Evolutionary conservation across 2,888 invertebrate genomes (phyloP).

Genomic region (Escarpia spicata): DNA sequence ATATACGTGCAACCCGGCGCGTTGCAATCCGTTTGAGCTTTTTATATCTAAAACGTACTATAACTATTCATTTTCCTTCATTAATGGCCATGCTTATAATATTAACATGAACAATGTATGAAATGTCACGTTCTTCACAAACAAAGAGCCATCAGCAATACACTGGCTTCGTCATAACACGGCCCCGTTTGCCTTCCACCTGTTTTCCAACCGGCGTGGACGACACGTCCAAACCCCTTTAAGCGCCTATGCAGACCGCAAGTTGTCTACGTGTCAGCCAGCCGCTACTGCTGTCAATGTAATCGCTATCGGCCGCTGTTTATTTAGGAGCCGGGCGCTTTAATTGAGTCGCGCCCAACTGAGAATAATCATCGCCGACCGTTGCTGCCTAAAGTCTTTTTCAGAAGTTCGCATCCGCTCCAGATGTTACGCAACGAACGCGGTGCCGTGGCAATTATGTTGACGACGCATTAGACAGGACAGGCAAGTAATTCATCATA

Average conservation of each 20-base stretch:
- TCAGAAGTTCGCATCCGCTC: neutral
- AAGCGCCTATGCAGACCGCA: neutral
- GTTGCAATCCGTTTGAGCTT: neutral
- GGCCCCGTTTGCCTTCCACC: neutral
- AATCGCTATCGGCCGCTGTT: constrained; percentile 9
- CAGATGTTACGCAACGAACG: neutral
- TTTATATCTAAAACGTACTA: neutral
- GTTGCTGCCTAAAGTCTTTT: neutral
- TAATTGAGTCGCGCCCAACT: constrained; percentile 13
- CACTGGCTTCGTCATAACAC: neutral
- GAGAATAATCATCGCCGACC: constrained; percentile 5
- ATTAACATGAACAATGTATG: neutral
- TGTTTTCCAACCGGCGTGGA: neutral
- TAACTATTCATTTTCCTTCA: neutral
- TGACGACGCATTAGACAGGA: neutral
- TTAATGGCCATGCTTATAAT: neutral
- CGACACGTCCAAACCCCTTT: neutral
- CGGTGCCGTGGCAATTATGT: neutral
- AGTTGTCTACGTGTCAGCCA: neutral
- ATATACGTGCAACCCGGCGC: neutral
- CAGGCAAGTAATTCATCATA: neutral
- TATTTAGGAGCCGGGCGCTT: constrained; percentile 3
- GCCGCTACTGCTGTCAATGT: neutral
- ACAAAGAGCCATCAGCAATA: neutral
- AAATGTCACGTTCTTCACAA: neutral